Evolutionary conservation across 2,888 invertebrate species (phyloP).

Genomic region (Eueremaeus valkanovi): DNA sequence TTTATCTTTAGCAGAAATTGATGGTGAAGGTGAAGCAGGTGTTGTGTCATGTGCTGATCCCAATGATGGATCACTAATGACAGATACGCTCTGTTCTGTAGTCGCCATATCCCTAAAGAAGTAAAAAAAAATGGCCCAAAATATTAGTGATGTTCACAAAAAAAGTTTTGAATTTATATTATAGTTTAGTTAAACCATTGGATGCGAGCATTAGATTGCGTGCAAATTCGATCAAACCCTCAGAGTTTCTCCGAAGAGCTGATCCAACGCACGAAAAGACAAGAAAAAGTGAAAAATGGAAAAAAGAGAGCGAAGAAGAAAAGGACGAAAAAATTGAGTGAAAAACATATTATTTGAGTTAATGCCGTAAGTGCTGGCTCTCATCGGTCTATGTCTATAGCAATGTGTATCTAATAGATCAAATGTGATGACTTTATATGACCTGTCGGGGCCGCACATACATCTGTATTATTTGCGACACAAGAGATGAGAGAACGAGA

Average conservation of each 20-base stretch:
- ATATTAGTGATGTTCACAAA: neutral
- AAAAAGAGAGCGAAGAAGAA: neutral
- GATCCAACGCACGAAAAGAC: neutral
- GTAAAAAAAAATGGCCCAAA: neutral
- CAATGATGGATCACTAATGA: constrained; percentile 21
- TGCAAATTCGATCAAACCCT: neutral
- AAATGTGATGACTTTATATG: constrained; percentile 25
- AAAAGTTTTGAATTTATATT: neutral
- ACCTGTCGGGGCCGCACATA: neutral
- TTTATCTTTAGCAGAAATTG: constrained; percentile 26
- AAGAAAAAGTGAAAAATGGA: neutral
- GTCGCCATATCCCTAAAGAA: constrained; percentile 10
- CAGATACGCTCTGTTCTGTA: constrained; percentile 5
- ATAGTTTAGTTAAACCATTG: neutral
- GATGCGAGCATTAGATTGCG: neutral
- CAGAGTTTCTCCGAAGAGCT: neutral
- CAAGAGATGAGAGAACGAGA: neutral
- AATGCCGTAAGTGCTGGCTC: neutral
- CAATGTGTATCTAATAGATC: constrained; percentile 27
- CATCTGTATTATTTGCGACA: neutral
- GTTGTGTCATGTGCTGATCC: constrained; percentile 31
- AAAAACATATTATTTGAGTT: neutral
- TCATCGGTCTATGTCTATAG: neutral
- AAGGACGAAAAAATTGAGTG: neutral
- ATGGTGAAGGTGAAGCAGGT: constrained; percentile 30